Base-by-base conservation (phyloP, 2,113 vertebrate species). In the Semnornis frantzii region DNA sequence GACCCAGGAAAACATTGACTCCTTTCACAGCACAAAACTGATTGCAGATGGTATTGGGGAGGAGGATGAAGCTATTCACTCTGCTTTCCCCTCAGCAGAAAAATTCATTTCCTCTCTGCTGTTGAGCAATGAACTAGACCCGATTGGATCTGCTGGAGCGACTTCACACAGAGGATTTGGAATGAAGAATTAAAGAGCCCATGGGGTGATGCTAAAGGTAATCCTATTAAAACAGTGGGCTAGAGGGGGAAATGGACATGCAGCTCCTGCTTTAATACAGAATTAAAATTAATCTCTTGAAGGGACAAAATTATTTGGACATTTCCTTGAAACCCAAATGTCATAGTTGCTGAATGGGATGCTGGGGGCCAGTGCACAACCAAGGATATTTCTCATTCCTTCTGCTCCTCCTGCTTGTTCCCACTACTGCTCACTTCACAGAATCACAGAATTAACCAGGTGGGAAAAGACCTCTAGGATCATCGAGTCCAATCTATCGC, bases 101-200 rank as follows among this genome's bases (percentile, higher is more conserved):
- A 96, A 94, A 91, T 70, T 96, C 8, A 94, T 96, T 96, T 95
- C 92, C 89, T 92, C 82, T 82, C 24, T 66, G 8, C 80, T 87
- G 72, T 25, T 79, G 89, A 92, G 92, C 92, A 94, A 24, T 82
- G 87, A 93, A 85, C 85, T 76, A 46, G 12, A 92, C 63, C 91
- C 79, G 84, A 93, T 89, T 91, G 37, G 74, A 95, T 93, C 94
- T 92, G 78, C 52, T 87, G 74, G 73, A 81, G 75, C 1, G 3
- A 50, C 72, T 77, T 37, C 79, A 37, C 72, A 30, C 0, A 34
- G 48, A 71, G 65, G 55, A 50, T 46, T 39, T 52, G 69, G 46
- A 63, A 57, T 37, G 64, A 90, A 85, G 88, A 92, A 69, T 54
- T 71, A 69, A 79, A 82, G 59, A 79, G 66, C 31, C 66, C 33